Percentiles rank a stretch among this genome's conserved stretches.
Conservation (phyloP, 2,888 invertebrate species). For the Dolichomitus sp. region DNA sequence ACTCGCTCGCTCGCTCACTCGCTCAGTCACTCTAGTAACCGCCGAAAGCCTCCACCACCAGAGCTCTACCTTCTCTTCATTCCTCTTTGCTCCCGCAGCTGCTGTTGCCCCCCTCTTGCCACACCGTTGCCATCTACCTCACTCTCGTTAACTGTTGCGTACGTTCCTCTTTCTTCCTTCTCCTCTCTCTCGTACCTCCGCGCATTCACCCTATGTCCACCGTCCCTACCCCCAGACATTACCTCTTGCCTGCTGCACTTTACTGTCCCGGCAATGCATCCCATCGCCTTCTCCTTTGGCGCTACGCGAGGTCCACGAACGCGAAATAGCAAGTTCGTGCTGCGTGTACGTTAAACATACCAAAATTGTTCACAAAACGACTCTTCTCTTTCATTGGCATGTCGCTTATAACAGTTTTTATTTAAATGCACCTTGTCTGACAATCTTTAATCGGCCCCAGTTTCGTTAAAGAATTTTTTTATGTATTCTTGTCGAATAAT, state of each 20-base stretch:
- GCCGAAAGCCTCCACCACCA: constrained; percentile 78
- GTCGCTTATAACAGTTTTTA: not conserved
- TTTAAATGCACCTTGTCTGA: not conserved
- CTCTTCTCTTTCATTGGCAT: not conserved
- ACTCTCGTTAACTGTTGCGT: constrained; percentile 57
- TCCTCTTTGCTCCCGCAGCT: constrained; percentile 47
- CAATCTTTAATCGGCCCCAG: too few relatives aligned
- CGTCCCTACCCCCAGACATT: constrained; percentile 51
- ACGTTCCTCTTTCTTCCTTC: constrained; percentile 52
- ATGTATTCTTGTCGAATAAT: too few relatives aligned
- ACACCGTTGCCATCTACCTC: constrained; percentile 49
- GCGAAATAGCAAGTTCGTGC: constrained; percentile 42
- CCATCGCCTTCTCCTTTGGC: constrained; percentile 45
- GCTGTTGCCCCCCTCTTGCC: constrained; percentile 33
- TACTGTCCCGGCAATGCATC: constrained; percentile 57
- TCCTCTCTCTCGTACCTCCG: constrained; percentile 50
- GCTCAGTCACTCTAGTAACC: constrained; percentile 75
- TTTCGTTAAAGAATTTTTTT: too few relatives aligned
- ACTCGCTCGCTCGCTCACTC: constrained; percentile 73
- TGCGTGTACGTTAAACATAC: not conserved
- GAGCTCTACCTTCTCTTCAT: constrained; percentile 49
- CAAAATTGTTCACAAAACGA: not conserved
- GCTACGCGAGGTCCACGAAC: constrained; percentile 29
- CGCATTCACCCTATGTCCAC: constrained; percentile 26
- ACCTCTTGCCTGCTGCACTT: constrained; percentile 64